Percentiles rank a stretch among this genome's conserved stretches.
Conservation (phyloP, 2,888 invertebrate species). For the Boloria selene region DNA sequence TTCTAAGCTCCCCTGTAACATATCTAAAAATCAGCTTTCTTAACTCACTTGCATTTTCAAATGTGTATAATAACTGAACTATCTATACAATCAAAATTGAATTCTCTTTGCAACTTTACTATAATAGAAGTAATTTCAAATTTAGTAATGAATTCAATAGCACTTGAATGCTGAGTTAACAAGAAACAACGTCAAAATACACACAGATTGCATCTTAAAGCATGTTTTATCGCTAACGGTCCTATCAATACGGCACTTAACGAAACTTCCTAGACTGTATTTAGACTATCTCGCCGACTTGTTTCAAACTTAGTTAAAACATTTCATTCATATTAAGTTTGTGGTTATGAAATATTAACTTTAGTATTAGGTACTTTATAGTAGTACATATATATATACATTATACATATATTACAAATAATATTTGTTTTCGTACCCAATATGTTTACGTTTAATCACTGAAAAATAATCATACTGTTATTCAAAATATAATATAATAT, state of each 20-base stretch:
- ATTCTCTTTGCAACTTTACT: too few species aligned
- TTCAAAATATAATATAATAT: too few species aligned
- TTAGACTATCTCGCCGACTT: slow-evolving; percentile 33
- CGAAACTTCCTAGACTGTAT: slow-evolving; percentile 45
- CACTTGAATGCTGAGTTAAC: slow-evolving; percentile 20
- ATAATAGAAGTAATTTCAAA: too few species aligned
- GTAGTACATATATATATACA: neutral
- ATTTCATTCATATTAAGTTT: slow-evolving; percentile 18
- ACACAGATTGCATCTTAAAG: slow-evolving; percentile 33
- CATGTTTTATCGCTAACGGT: slow-evolving; percentile 39
- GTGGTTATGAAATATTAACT: slow-evolving; percentile 1
- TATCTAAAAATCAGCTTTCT: too few species aligned
- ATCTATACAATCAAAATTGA: too few species aligned
- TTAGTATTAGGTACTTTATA: neutral
- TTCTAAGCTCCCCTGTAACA: too few species aligned
- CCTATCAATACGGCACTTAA: slow-evolving; percentile 45
- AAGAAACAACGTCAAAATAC: slow-evolving; percentile 26
- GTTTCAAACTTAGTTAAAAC: slow-evolving; percentile 28
- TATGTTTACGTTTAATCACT: too few species aligned
- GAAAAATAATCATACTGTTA: too few species aligned
- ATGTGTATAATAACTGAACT: too few species aligned
- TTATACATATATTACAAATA: neutral
- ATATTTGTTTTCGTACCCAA: too few species aligned
- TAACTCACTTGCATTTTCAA: too few species aligned
- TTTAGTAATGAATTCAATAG: slow-evolving; percentile 14